Evolutionary conservation across 2,888 invertebrate genomes (phyloP), one percentile per base, ranked within the genome.

Genomic region (Aethes cnicana): DNA sequence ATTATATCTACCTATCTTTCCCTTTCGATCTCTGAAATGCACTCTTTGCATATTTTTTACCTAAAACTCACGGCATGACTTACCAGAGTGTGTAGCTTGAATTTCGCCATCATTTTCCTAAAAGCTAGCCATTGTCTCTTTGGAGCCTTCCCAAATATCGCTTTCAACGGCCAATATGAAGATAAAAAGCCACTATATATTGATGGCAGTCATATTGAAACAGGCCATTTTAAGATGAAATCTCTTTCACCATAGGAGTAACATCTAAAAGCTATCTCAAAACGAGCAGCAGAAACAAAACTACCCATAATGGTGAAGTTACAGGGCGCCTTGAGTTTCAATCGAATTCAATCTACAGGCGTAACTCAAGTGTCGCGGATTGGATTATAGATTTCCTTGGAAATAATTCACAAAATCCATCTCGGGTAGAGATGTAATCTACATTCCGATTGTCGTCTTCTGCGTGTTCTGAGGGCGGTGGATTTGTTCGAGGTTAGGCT

Each of bases 121-220:
- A 86, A 80, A 86, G 82, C 81, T 62, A 57, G 64, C 74, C 66
- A 77, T 85, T 83, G 80, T 80, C 74, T 74, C 66, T 68, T 74
- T 75, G 73, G 70, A 77, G 70, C 69, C 68, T 69, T 68, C 73
- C 76, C 77, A 76, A 78, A 79, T 73, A 72, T 61, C 61, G 61
- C 62, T 60, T 61, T 56, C 47, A 66, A 64, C 63, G 65, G 57
- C 73, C 71, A 63, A 74, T 71, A 70, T 64, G 66, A 66, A 76
- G 73, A 74, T 73, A 78, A 78, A 80, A 77, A 74, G 61, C 66
- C 69, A 67, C 74, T 68, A 64, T 62, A 65, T 66, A 68, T 70
- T 72, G 71, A 77, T 74, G 66, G 59, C 63, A 57, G 66, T 18
- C 57, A 56, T 68, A 69, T 73, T 68, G 68, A 69, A 68, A 71